Percentiles rank a stretch among this genome's conserved stretches.
Evolutionary conservation across 2,113 vertebrate genomes (phyloP).

Genomic region (Perca schrenkii): DNA sequence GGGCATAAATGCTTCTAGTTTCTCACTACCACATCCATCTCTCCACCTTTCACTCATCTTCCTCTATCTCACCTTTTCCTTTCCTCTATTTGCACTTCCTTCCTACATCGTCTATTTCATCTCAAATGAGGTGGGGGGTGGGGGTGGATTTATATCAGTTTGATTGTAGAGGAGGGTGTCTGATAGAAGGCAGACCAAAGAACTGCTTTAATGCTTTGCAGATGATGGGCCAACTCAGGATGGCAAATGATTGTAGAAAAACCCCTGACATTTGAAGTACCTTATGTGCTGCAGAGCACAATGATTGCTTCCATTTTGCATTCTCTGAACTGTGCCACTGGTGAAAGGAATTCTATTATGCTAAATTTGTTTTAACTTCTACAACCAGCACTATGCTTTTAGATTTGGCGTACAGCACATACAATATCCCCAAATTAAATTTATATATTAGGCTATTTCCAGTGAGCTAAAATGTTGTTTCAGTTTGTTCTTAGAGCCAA

Average conservation of each 20-base stretch:
- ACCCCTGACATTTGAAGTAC: conserved; percentile 68
- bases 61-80: conserved; percentile 23
- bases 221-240: conserved; percentile 49
- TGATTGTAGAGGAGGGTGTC: conserved; percentile 34
- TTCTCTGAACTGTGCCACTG: conserved; percentile 52
- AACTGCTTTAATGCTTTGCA: conserved; percentile 58
- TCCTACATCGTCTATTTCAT: conserved; percentile 45
- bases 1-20: conserved; percentile 51
- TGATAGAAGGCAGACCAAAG: conserved; percentile 52
- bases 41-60: conserved; percentile 5
- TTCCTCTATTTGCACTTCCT: conserved; percentile 37
- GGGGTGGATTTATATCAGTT: conserved; percentile 50
- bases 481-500: not conserved
- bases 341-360: conserved; percentile 49
- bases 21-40: conserved; percentile 16
- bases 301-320: conserved; percentile 60
- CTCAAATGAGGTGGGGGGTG: conserved; percentile 51
- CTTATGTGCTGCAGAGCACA: conserved; percentile 51
- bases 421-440: conserved; percentile 23
- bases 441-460: not conserved
- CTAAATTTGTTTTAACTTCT: conserved; percentile 25
- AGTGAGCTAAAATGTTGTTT: conserved; percentile 13
- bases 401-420: conserved; percentile 24
- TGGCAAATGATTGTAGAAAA: conserved; percentile 57
- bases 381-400: conserved; percentile 12